These are phyloP conservation scores for Catostylus mosaicus DNA, from an alignment of 30 jellyfish, hydroid and myxozoan species.

Conservation along the genomic window DNA sequence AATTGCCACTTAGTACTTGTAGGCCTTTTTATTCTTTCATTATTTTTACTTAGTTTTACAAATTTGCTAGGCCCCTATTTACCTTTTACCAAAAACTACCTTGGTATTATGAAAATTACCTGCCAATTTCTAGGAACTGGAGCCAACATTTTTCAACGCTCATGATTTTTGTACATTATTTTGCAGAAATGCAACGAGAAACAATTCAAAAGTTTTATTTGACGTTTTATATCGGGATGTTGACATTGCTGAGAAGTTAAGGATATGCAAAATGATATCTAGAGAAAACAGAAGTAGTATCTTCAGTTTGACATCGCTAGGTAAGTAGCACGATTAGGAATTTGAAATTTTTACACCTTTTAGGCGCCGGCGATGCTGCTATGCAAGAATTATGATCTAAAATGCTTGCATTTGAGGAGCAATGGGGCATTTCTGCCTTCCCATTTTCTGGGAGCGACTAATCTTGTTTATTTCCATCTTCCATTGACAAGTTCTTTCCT, in stretches of 20 bases:
- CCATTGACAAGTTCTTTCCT: neutral
- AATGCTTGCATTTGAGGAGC: neutral
- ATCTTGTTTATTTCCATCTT: no score
- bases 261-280: slow-evolving; percentile 4
- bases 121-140: no score
- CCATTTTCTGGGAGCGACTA: neutral
- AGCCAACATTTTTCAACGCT: neutral
- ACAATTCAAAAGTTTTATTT: neutral
- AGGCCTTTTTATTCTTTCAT: no score
- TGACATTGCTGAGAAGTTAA: slow-evolving; percentile 1
- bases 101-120: no score
- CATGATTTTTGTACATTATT: neutral
- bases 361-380: no score
- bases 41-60: no score
- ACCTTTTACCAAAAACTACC: no score
- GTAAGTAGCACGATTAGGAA: no score
- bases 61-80: no score
- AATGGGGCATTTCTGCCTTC: neutral
- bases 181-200: neutral
- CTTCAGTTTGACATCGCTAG: slow-evolving; percentile 26
- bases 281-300: neutral
- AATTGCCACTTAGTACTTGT: no score
- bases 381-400: no score
- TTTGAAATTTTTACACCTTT: no score
- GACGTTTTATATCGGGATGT: slow-evolving; percentile 23